Conservation (phyloP, 1,140 invertebrate genomes). For the Babylonia areolata region DNA sequence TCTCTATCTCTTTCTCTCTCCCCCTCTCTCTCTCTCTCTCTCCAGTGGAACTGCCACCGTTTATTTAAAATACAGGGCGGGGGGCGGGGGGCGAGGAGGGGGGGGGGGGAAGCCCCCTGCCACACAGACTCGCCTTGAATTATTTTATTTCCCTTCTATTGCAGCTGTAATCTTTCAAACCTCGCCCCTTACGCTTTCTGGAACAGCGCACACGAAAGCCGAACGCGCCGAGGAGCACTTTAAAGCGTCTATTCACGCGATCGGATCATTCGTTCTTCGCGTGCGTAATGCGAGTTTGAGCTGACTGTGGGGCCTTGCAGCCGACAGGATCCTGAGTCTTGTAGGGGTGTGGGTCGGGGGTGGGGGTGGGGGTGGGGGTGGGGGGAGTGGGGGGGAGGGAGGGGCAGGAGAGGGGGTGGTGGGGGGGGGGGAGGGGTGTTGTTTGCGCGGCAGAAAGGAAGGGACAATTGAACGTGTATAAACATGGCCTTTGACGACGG, state of each 20-base stretch:
- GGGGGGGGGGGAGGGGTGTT: background rate
- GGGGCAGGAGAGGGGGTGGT: too few species aligned
- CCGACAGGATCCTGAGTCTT: too few species aligned
- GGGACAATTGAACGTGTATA: background rate
- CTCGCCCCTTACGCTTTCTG: slow-evolving; percentile 11
- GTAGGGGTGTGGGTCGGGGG: too few species aligned
- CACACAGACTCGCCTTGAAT: background rate
- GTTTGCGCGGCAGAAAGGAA: background rate
- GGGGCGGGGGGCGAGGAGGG: too few species aligned
- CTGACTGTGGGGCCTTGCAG: background rate
- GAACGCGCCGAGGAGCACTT: background rate
- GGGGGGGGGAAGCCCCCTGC: too few species aligned
- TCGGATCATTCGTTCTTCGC: slow-evolving; percentile 15
- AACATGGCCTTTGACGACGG: background rate
- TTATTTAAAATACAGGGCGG: slow-evolving; percentile 14
- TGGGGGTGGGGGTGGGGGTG: too few species aligned
- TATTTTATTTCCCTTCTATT: slow-evolving; percentile 27
- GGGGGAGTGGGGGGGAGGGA: too few species aligned
- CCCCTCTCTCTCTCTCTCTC: background rate
- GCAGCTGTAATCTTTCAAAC: slow-evolving; percentile 28
- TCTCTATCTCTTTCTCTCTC: background rate
- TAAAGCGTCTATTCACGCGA: slow-evolving; percentile 26
- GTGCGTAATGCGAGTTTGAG: slow-evolving; percentile 23
- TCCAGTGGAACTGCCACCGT: background rate
- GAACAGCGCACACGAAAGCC: slow-evolving; percentile 31